Conservation (phyloP, 2,888 invertebrate species). For the Cynaeus angustus region DNA sequence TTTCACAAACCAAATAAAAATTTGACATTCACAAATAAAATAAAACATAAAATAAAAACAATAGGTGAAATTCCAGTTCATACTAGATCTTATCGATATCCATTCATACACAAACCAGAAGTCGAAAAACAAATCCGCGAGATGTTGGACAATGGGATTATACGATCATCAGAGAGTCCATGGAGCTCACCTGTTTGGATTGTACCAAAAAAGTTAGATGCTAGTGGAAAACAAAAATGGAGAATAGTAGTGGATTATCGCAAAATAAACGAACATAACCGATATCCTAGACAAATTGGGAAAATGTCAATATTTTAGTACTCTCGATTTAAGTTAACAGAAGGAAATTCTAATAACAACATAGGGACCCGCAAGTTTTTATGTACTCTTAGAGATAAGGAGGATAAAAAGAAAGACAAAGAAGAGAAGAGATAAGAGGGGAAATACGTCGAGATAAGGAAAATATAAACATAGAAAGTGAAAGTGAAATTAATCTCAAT, state of each 20-base stretch:
- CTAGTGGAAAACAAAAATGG: background rate
- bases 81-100: slow-evolving; percentile 4
- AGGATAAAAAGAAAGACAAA: too few species aligned
- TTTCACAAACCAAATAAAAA: background rate
- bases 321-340: too few species aligned
- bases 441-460: too few species aligned
- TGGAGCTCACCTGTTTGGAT: background rate
- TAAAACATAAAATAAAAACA: background rate
- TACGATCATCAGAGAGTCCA: background rate
- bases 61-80: background rate
- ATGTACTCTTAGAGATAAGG: too few species aligned
- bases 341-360: too few species aligned
- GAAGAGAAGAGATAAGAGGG: too few species aligned
- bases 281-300: too few species aligned
- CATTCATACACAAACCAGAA: background rate
- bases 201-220: background rate
- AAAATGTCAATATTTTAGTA: too few species aligned
- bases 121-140: background rate
- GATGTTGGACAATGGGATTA: background rate
- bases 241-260: background rate
- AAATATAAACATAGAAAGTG: too few species aligned
- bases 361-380: too few species aligned
- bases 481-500: too few species aligned
- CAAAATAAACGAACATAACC: background rate
- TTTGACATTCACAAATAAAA: background rate